phyloP scores from a whole-genome alignment of 1,140 invertebrate species.

The Drosophila rufa region DNA sequence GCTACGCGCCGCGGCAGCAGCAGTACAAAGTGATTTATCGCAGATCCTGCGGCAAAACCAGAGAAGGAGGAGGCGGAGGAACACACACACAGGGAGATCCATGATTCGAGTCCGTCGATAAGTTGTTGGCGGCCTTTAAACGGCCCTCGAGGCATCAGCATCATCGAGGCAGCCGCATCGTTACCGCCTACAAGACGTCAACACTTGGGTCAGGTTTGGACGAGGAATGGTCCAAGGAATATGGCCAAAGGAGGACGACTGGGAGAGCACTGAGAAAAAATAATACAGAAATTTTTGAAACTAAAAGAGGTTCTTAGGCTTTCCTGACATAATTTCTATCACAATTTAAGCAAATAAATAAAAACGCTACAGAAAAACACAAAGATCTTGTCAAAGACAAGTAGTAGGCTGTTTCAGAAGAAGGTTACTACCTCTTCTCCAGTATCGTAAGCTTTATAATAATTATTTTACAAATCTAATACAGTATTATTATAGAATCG shows the following conservation, averaged over 20 bases:
- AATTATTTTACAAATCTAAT: too few relatives aligned
- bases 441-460: too few relatives aligned
- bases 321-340: background rate
- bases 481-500: too few relatives aligned
- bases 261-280: constrained; percentile 7
- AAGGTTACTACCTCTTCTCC: too few relatives aligned
- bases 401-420: too few relatives aligned
- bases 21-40: constrained; percentile 77
- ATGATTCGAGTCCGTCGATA: constrained; percentile 75
- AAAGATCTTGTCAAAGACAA: too few relatives aligned
- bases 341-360: too few relatives aligned
- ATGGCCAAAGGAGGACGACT: constrained; percentile 3
- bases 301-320: background rate
- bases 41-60: constrained; percentile 78
- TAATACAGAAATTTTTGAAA: background rate
- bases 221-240: constrained; percentile 13
- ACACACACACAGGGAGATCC: constrained; percentile 2
- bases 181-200: constrained; percentile 80
- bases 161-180: constrained; percentile 14
- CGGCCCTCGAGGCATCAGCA: constrained; percentile 62
- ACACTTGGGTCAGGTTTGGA: constrained; percentile 38
- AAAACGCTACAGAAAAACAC: too few relatives aligned
- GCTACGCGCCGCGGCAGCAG: constrained; percentile 36
- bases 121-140: constrained; percentile 68
- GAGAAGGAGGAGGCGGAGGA: constrained; percentile 14